Conservation (phyloP, 2,888 invertebrate genomes). For the Melieria omissa region DNA sequence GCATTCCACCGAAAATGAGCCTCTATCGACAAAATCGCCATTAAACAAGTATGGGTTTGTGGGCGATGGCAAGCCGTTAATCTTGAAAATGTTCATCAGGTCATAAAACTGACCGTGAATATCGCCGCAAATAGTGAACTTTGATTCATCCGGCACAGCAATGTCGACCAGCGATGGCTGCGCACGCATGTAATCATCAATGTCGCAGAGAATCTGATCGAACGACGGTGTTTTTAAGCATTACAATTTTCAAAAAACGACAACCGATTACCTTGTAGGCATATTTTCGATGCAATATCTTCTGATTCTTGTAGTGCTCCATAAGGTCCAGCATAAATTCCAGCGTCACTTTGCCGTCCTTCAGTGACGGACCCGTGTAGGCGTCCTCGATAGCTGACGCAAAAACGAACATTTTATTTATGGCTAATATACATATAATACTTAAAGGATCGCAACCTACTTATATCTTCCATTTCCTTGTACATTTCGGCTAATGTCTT, state of each 20-base stretch:
- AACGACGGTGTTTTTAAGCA: not conserved
- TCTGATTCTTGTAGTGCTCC: constrained; percentile 89
- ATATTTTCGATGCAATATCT: constrained; percentile 94
- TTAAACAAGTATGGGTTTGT: constrained; percentile 98
- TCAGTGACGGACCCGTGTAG: constrained; percentile 90
- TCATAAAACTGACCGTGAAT: constrained; percentile 99
- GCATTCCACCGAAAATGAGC: constrained; percentile 99
- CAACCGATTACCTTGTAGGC: constrained; percentile 83
- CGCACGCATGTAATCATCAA: constrained; percentile 83
- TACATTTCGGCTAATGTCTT: constrained; percentile 86
- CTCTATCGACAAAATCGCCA: constrained; percentile 99
- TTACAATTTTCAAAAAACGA: not conserved
- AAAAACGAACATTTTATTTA: not conserved
- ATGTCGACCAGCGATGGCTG: constrained; percentile 93
- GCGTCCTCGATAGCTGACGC: constrained; percentile 89
- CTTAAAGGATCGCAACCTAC: constrained; percentile 67
- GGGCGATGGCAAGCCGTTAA: constrained; percentile 95
- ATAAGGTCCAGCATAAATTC: constrained; percentile 91
- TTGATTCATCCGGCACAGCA: constrained; percentile 82
- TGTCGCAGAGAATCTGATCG: constrained; percentile 88
- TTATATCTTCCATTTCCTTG: constrained; percentile 88
- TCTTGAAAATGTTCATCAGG: constrained; percentile 95
- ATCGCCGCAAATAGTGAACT: constrained; percentile 98
- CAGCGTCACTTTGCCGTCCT: constrained; percentile 87
- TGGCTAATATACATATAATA: not conserved